Base-by-base conservation (phyloP, 2,113 vertebrate species). In the Oreochromis niloticus region DNA sequence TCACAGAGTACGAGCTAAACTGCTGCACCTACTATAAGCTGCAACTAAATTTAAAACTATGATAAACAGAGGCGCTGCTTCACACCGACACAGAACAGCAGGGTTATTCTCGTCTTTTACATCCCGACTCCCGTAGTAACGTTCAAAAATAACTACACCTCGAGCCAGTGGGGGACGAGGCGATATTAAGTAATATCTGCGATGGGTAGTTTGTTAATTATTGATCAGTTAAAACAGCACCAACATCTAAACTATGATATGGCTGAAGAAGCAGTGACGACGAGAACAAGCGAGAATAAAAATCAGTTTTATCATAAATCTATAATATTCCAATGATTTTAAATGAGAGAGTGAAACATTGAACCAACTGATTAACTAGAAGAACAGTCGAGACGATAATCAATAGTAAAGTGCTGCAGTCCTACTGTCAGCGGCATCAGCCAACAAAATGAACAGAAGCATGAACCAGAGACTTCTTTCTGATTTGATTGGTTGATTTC, bases 91-190 rank as follows among this genome's bases (percentile, higher is more conserved):
- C 14, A 71, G 55, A 91, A 82, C 61, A 79, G 48, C 82, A 4
- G 11, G 9, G 52, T 81, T 82, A 89, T 89, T 87, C 88, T 34
- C 32, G 36, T 50, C 24, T 73, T 81, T 75, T 80, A 84, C 80
- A 80, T 52, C 55, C 34, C 7, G 46, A 66, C 75, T 80, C 7
- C 9, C 63, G 55, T 36, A 50, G 79, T 48, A 78, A 34, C 41
- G 41, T 87, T 88, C 83, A 83, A 86, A 89, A 91, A 87, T 71
- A 85, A 63, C 46, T 56, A 14, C 27, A 81, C 57, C 59, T 85
- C 24, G 66, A 32, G 54, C 50, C 79, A 54, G 78, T 10, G 7
- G 14, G 63, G 10, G 52, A 68, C 85, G 52, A 63, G 11, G 30
- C 24, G 12, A 55, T 50, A 3, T 54, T 9, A 71, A 24, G 36